These are phyloP conservation scores for Sminthurides bifidus DNA, from an alignment of 1,140 invertebrate species.

Conservation along the genomic window DNA sequence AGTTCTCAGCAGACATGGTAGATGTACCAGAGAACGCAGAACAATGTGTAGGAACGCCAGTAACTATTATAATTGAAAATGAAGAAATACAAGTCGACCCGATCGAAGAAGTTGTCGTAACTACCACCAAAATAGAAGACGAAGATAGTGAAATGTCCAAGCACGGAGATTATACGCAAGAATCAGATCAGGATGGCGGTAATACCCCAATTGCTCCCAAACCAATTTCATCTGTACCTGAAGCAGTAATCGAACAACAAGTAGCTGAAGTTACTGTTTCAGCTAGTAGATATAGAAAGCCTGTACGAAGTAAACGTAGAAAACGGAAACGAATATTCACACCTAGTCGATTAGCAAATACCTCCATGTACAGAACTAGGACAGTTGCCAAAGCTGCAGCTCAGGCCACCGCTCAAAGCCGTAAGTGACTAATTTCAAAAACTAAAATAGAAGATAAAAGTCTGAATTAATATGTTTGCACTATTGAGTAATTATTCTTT, in stretches of 20 bases:
- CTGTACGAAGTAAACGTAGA: constrained; percentile 15
- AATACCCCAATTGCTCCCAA: neutral
- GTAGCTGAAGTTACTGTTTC: neutral
- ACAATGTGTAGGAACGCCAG: constrained; percentile 9
- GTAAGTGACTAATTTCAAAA: constrained; percentile 18
- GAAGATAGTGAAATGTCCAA: constrained; percentile 1
- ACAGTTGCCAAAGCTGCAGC: constrained; percentile 24
- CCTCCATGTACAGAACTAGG: constrained; percentile 26
- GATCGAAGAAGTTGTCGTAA: neutral
- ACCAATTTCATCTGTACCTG: constrained; percentile 9
- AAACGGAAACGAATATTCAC: constrained; percentile 24
- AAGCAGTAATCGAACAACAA: constrained; percentile 3
- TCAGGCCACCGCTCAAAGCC: constrained; percentile 21
- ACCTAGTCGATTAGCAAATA: constrained; percentile 7
- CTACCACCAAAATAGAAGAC: neutral
- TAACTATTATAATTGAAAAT: constrained; percentile 18
- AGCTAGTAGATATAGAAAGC: neutral
- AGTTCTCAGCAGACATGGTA: neutral
- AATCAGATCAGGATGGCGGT: neutral
- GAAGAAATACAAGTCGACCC: constrained; percentile 16
- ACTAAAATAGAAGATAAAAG: neutral
- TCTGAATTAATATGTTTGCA: neutral
- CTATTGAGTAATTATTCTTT: neutral
- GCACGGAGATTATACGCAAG: neutral
- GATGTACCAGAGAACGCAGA: neutral